phyloP scores from a whole-genome alignment of 2,888 invertebrate species.

The Villa cingulata region DNA sequence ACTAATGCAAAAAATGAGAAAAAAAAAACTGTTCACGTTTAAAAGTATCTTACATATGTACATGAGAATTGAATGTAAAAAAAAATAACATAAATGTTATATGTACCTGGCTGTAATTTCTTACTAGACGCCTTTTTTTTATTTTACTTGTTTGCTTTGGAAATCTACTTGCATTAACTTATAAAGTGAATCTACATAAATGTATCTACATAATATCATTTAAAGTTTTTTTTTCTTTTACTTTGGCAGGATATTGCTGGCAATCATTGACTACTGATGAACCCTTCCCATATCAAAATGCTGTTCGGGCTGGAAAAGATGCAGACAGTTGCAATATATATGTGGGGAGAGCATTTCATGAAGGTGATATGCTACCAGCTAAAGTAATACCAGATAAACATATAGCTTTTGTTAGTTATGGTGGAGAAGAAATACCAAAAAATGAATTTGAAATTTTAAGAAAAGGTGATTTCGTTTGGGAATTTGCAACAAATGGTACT shows the following conservation, averaged over 20 bases:
- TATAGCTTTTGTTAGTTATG: constrained; percentile 49
- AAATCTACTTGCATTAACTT: no score
- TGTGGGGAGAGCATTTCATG: constrained; percentile 55
- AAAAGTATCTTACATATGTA: no score
- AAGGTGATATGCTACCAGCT: constrained; percentile 47
- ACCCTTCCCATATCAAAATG: constrained; percentile 17
- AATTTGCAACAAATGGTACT: constrained; percentile 43
- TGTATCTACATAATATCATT: no score
- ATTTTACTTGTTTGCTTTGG: no score
- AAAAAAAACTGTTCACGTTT: no score
- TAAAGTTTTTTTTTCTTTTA: neutral
- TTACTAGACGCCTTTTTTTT: no score
- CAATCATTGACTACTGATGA: neutral
- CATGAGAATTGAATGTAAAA: no score
- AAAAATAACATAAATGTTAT: no score
- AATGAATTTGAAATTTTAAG: constrained; percentile 53
- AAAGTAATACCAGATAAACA: constrained; percentile 46
- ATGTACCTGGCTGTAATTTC: no score
- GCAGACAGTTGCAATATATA: constrained; percentile 57
- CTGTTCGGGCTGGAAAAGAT: constrained; percentile 52
- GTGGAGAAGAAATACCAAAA: constrained; percentile 49
- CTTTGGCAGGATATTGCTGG: constrained; percentile 2
- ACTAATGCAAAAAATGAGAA: no score
- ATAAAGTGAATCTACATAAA: no score
- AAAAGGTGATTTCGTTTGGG: constrained; percentile 51